A percentile compares a stretch with the other conserved stretches of the same genome.
phyloP scores from a whole-genome alignment of 2,797 vertebrate genomes.

The Argentina silus region DNA sequence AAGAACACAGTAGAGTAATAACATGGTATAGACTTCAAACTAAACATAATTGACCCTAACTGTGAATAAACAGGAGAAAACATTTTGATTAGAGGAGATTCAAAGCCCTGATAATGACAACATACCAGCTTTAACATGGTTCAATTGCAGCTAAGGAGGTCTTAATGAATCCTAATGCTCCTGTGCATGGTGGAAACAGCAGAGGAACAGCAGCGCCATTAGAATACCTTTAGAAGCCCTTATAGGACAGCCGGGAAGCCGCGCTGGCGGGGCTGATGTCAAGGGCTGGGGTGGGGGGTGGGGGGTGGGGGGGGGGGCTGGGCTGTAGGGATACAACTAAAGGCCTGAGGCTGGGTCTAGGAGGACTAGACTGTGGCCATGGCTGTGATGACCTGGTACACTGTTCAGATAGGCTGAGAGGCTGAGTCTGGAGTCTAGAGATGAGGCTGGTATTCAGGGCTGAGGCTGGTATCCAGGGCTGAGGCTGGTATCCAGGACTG shows the following conservation, averaged over 20 bases:
- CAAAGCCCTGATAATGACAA: neutral
- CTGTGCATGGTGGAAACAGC: neutral
- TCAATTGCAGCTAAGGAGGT: neutral
- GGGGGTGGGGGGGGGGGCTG: neutral
- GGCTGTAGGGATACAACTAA: neutral
- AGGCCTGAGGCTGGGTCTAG: neutral
- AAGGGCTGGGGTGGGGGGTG: neutral
- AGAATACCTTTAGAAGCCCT: neutral
- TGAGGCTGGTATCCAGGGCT: neutral
- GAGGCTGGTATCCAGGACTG: neutral
- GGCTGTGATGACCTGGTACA: neutral
- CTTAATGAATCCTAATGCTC: neutral
- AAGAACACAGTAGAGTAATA: neutral
- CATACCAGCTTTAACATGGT: neutral
- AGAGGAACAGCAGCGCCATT: neutral
- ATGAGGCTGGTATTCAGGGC: neutral
- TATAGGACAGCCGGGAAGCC: neutral
- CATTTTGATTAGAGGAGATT: too few species aligned
- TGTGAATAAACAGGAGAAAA: neutral
- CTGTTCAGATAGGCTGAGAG: neutral
- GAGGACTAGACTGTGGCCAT: neutral
- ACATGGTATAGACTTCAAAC: neutral
- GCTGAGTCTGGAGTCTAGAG: neutral
- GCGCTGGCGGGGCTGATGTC: neutral
- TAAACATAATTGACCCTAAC: neutral